Base-by-base conservation (phyloP, 2,888 invertebrate genomes). In the Aphelenchoides bicaudatus region DNA sequence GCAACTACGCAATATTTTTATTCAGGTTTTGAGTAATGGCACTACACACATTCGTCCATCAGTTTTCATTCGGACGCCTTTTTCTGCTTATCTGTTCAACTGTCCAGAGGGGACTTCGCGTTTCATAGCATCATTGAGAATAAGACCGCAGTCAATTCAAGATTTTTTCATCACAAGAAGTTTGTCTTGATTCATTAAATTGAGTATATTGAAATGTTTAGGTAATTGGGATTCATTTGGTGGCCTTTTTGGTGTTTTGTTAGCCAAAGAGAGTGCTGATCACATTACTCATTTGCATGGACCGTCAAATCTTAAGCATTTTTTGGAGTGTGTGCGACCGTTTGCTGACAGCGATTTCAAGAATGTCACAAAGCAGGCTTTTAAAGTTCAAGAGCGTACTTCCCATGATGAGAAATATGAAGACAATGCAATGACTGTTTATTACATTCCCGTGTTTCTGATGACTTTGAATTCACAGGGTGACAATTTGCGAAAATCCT, bases 91-190 rank as follows among this genome's bases (percentile, higher is more conserved):
- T 50, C 58, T 77, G 53, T 73, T 77, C 64, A 77, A 77, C 57
- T 71, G 72, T 37, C 77, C 77, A 2, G 77, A 77, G 56, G 68
- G 61, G 3, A 53, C 59, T 1, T 55, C 60, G 2, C 48, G 76
- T 13, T 72, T 75, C 51, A 43, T 71, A 10, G 66, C 69, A 37
- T 63, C 66, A 27, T 57, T 73, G 8, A 48, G 72, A 23, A 25
- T 78, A 6, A 59, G 66, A 23, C 58, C 69, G 5, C 48, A 59
- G n/a, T 65, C 64, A 38, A 62, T 70, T 8, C 61, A 63, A 10
- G 77, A 77, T 47, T 56, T 78, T 25, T 74, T 77, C 43, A 47
- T 76, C 5, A 78, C 77, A 0, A 67, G 66, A 46, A 59, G 75
- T 74, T 30, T 6, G 53, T 46, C 13, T 16, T 64, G 39, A 27